Conservation (phyloP, 2,113 vertebrate genomes). For the Hypomesus transpacificus region DNA sequence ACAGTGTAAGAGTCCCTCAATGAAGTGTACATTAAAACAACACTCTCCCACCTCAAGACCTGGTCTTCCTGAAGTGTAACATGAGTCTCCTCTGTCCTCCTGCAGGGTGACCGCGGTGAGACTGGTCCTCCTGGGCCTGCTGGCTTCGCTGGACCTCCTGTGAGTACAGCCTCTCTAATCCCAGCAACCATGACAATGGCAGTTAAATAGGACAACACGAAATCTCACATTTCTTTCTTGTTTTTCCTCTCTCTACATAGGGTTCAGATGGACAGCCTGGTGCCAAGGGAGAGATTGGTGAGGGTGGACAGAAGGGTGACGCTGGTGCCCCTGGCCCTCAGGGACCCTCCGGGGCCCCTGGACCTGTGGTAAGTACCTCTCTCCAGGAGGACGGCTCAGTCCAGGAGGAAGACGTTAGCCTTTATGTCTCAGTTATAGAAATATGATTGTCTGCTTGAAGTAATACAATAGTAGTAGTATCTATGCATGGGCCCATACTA, state of each 20-base stretch:
- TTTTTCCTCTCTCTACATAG: slow-evolving; percentile 57
- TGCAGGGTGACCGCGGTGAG: slow-evolving; percentile 93
- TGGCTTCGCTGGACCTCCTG: slow-evolving; percentile 96
- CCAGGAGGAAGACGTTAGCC: neutral
- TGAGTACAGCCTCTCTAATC: slow-evolving; percentile 69
- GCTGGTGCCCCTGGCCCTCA: slow-evolving; percentile 86
- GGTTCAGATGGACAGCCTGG: slow-evolving; percentile 93
- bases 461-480: too few species aligned
- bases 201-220: neutral
- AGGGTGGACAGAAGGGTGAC: slow-evolving; percentile 89
- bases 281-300: slow-evolving; percentile 90
- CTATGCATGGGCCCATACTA: too few species aligned
- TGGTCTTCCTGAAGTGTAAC: neutral
- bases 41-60: too few species aligned
- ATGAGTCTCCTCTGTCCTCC: slow-evolving; percentile 21
- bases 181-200: neutral
- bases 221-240: neutral
- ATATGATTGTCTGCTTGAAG: too few species aligned
- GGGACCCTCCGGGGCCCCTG: slow-evolving; percentile 92
- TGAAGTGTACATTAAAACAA: neutral
- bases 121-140: slow-evolving; percentile 90
- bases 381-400: neutral
- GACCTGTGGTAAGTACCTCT: slow-evolving; percentile 81
- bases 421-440: neutral
- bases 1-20: neutral